phyloP scores from a whole-genome alignment of 2,113 vertebrate species.

The Pristiophorus japonicus region DNA sequence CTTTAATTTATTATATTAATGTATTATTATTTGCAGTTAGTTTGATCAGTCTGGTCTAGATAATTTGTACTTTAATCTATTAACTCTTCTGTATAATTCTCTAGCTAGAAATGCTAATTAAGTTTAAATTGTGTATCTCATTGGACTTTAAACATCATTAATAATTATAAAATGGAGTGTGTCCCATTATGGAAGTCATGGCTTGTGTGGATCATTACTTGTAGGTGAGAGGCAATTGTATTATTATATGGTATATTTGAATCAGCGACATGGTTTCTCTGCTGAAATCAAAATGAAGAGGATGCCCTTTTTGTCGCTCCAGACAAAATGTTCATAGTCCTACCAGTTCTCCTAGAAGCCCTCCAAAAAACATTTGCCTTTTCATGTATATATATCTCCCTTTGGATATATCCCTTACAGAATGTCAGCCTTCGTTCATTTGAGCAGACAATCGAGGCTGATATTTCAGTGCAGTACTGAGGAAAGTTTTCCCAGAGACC shows the following conservation, averaged over 20 bases:
- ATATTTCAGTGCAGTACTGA: not conserved
- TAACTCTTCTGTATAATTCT: not conserved
- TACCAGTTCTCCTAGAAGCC: too few relatives aligned
- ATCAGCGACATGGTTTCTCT: not conserved
- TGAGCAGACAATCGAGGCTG: not conserved
- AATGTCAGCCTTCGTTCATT: not conserved
- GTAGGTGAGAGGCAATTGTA: not conserved
- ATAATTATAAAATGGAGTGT: not conserved
- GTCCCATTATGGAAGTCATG: not conserved
- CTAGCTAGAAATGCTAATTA: not conserved
- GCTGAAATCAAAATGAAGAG: too few relatives aligned
- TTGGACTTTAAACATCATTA: not conserved
- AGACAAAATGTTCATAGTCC: too few relatives aligned
- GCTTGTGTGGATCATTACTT: not conserved
- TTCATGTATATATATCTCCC: not conserved
- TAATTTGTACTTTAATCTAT: not conserved
- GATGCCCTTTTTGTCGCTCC: too few relatives aligned
- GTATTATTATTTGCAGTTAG: not conserved
- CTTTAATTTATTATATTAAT: not conserved
- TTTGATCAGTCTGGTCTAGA: not conserved
- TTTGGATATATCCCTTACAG: not conserved
- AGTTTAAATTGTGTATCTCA: not conserved
- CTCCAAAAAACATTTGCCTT: too few relatives aligned
- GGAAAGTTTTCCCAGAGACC: not conserved
- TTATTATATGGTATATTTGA: not conserved